Percentiles rank a stretch among this genome's conserved stretches.
phyloP scores from a whole-genome alignment of 2,797 vertebrate species.

The Halcyon leucocephala region DNA sequence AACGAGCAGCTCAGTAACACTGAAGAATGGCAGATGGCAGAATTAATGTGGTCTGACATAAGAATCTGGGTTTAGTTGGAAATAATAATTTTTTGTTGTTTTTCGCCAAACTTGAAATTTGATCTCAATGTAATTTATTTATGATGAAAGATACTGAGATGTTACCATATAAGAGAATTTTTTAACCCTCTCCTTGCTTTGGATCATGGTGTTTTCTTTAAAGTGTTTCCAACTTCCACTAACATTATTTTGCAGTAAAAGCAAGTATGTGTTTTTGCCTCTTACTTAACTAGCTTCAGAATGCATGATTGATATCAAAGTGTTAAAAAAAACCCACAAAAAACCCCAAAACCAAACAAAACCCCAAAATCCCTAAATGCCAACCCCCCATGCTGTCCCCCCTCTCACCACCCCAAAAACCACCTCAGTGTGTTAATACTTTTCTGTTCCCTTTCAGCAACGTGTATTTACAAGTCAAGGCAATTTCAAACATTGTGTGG shows the following conservation, averaged over 20 bases:
- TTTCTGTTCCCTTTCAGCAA: conserved; percentile 83
- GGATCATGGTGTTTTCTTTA: neutral
- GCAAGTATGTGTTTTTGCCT: neutral
- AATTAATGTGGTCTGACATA: neutral
- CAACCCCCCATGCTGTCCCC: neutral
- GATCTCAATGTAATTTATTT: neutral
- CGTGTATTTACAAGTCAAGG: conserved; percentile 97
- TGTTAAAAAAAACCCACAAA: neutral
- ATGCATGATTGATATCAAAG: neutral
- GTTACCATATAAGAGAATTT: neutral
- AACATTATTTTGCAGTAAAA: neutral
- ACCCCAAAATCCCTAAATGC: neutral
- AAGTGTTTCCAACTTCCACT: neutral
- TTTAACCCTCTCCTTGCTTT: neutral
- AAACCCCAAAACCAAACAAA: too few relatives aligned
- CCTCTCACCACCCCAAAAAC: neutral
- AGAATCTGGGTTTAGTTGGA: neutral
- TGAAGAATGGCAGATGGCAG: neutral
- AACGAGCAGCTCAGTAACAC: neutral
- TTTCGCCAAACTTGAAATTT: neutral
- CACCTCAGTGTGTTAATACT: neutral
- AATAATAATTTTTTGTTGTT: neutral
- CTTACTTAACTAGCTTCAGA: neutral
- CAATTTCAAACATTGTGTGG: conserved; percentile 98
- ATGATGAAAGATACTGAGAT: neutral